Conservation (phyloP, 1,140 invertebrate genomes). For the Bombus sibiricus region DNA sequence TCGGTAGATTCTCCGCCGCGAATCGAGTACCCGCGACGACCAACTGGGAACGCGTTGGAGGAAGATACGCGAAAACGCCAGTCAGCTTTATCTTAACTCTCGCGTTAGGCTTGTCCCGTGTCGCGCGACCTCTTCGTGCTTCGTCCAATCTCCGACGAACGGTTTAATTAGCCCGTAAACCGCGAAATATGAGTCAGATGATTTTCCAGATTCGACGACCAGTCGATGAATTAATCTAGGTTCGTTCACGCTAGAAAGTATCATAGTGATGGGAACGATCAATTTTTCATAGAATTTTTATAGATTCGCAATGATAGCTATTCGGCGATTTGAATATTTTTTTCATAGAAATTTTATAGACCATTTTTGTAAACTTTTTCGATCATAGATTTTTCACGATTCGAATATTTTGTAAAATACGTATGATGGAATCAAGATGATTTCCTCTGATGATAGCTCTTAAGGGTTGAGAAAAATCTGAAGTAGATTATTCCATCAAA, state of each 20-base stretch:
- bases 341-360: neutral
- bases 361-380: neutral
- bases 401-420: neutral
- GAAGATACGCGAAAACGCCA: no score
- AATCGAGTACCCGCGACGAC: neutral
- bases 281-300: neutral
- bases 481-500: neutral
- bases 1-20: neutral
- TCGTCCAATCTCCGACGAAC: neutral
- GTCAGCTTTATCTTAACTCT: no score
- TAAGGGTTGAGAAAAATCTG: neutral
- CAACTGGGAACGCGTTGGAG: no score
- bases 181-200: neutral
- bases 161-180: constrained; percentile 8
- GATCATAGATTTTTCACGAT: neutral
- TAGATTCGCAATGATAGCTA: no score
- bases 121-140: neutral
- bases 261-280: neutral
- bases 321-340: no score
- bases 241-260: neutral
- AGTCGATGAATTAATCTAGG: neutral
- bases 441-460: neutral
- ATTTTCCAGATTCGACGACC: neutral
- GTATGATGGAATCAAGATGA: neutral
- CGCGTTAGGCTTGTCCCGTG: no score